Evolutionary conservation across 2,113 vertebrate genomes (phyloP).

Genomic region (Vulpes vulpes): DNA sequence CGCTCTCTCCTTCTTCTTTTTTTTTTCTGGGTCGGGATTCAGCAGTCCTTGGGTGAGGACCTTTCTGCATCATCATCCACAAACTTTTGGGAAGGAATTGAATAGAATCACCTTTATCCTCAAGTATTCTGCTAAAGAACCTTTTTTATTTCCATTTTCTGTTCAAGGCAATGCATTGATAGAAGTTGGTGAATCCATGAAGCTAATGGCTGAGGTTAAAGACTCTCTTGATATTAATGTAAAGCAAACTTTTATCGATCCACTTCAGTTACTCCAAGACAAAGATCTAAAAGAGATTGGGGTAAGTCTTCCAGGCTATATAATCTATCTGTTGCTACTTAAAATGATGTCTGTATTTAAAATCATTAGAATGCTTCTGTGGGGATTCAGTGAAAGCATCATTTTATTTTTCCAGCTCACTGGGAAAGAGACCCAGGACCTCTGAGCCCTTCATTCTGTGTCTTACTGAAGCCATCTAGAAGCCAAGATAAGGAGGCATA

Average conservation of each 20-base stretch:
- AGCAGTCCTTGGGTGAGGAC: not conserved
- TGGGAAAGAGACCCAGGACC: too few relatives aligned
- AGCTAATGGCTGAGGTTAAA: constrained; percentile 96
- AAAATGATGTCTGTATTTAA: not conserved
- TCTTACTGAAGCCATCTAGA: not conserved
- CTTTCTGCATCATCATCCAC: not conserved
- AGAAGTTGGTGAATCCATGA: constrained; percentile 95
- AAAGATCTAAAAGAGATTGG: constrained; percentile 97
- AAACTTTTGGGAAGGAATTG: not conserved
- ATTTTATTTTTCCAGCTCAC: not conserved
- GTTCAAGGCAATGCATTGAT: constrained; percentile 91
- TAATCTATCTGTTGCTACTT: not conserved
- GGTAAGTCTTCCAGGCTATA: constrained; percentile 86
- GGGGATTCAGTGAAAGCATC: not conserved
- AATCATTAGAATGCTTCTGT: not conserved
- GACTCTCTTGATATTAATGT: constrained; percentile 96
- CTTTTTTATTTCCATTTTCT: constrained; percentile 25
- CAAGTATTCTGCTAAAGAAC: not conserved
- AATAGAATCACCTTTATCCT: not conserved
- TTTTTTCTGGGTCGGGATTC: not conserved
- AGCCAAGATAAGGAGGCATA: not conserved
- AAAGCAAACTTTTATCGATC: constrained; percentile 97
- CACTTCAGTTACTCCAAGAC: constrained; percentile 95
- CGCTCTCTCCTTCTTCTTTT: not conserved
- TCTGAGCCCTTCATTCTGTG: not conserved